Base-by-base conservation (phyloP, 2,888 invertebrate species). In the Baronia brevicornis region DNA sequence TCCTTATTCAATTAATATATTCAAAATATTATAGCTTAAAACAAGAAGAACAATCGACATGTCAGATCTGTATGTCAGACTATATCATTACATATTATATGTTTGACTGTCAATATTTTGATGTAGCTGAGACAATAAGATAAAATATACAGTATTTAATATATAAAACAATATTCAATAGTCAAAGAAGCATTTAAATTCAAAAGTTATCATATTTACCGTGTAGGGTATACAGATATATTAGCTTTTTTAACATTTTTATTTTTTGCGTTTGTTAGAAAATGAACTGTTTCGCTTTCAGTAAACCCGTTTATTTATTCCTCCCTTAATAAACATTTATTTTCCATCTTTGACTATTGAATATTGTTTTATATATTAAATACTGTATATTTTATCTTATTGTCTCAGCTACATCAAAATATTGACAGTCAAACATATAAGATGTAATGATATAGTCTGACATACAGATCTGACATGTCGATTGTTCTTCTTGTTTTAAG, bases 301-400 rank as follows among this genome's bases (percentile, higher is more conserved):
- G 53, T 64, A 62, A 62, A 56, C 55, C 58, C 39, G 48, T 67
- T 73, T 66, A 73, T 72, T 73, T 72, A 71, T 62, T 40, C 38
- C 54, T 54, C 57, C 60, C 41, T 55, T 60, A 80, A 78, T 78
- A 80, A 80, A 78, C 54, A 48, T 71, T 70, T 70, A 70, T 73
- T 75, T 78, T 73, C 45, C 46, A 64, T 28, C 56, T 61, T 57
- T 47, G 43, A 48, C 60, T 64, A 57, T 58, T 59, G 56, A 54
- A 56, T 53, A 48, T 48, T 42, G 20, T 31, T 38, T 33, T 15
- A 18, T 38, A 26, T 32, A 38, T 13, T 11, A 34, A 12, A 35
- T 24, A 20, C 5, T 34, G 9, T 26, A 25, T 25, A 34, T 29
- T 13, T 18, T 24, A 23, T 36, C 31, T 32, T 32, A 15, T 8